Base-by-base conservation (phyloP, 2,888 invertebrate genomes). In the Kryphioiulus occultus region DNA sequence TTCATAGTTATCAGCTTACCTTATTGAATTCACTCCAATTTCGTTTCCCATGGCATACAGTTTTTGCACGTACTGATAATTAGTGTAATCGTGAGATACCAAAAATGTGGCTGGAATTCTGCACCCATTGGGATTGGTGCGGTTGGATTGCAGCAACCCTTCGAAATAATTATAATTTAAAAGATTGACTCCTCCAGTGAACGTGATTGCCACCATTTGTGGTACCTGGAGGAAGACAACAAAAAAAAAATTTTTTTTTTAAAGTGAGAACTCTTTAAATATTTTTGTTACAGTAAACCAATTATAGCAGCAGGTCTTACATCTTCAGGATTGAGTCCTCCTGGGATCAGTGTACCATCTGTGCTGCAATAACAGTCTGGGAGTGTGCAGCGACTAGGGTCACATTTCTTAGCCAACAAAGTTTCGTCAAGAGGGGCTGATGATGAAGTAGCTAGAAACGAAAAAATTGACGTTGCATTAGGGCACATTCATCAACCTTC, bases 291-390 rank as follows among this genome's bases (percentile, higher is more conserved):
- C n/a, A 35, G 3, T 85, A 85, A 85, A 35, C 9, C 85, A 26
- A 39, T 86, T 53, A 26, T 12, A 86, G 17, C 12, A 1, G 10
- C 32, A 32, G 0, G n/a, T 35, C 82, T 93, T 93, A 97, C 97
- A 91, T 97, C 95, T 92, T 96, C 95, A 22, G 95, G 95, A 88
- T 96, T 95, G 47, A 98, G 92, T 87, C 95, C 95, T 47, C 96
- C 97, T 12, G 98, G 98, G 90, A 97, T 96, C 89, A 94, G 91
- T 5, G 97, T 97, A 59, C 98, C 98, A 92, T 98, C 97, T 91
- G 96, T 95, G 59, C 97, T 97, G 92, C 98, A 98, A 93, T 95
- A 97, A 92, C 98, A 98, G 91, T 97, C 96, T 0, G 98, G 98
- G 90, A 98, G 93, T 89, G 93, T 93, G 91, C 98, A 98, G 89